Conservation (phyloP, 2,113 vertebrate genomes). For the Anguilla rostrata region DNA sequence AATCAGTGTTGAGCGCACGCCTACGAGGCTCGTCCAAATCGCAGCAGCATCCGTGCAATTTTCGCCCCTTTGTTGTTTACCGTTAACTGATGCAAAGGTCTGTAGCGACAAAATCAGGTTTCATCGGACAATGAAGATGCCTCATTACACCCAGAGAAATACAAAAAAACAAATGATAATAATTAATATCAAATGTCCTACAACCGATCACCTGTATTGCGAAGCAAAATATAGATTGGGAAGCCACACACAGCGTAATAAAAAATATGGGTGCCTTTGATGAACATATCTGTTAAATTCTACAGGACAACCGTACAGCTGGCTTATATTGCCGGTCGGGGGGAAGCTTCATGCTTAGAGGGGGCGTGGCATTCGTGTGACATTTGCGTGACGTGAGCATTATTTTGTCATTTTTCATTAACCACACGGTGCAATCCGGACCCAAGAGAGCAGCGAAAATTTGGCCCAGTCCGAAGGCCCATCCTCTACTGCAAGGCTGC, state of each 20-base stretch:
- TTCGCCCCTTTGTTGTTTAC: slow-evolving; percentile 19
- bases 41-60: slow-evolving; percentile 23
- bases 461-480: background rate
- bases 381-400: background rate
- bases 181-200: background rate
- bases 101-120: background rate
- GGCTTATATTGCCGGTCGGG: background rate
- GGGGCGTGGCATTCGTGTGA: background rate
- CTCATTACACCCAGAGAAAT: background rate
- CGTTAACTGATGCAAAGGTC: slow-evolving; percentile 19
- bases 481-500: no score
- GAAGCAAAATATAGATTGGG: background rate
- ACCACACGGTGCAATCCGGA: background rate
- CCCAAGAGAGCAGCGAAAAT: background rate
- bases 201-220: background rate
- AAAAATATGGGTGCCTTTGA: background rate
- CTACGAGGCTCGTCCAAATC: background rate
- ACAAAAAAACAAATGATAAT: background rate
- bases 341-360: background rate
- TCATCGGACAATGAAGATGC: background rate
- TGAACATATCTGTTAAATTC: background rate
- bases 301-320: no score
- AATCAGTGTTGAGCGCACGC: slow-evolving; percentile 46
- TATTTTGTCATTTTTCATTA: background rate
- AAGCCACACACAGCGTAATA: background rate